These are phyloP conservation scores for Cataglyphis rosenhaueri DNA, from an alignment of 2,888 invertebrate genomes.

Conservation along the genomic window DNA sequence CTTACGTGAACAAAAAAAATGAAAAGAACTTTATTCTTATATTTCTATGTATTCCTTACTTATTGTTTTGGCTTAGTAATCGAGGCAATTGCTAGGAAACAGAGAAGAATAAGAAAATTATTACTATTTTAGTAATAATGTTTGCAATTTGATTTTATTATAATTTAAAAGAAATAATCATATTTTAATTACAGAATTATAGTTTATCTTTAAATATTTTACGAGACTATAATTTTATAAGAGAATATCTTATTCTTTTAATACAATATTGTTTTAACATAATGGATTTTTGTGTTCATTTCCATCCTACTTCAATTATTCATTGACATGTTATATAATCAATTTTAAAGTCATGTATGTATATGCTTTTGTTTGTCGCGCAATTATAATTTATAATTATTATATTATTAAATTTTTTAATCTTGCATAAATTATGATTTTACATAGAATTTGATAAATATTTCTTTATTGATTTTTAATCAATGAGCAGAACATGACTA, in stretches of 20 bases:
- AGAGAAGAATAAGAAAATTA: neutral
- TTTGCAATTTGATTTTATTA: slow-evolving; percentile 5
- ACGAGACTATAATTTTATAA: neutral
- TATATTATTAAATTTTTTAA: neutral
- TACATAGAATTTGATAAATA: neutral
- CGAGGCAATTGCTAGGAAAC: neutral
- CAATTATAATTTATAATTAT: neutral
- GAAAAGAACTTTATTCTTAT: neutral
- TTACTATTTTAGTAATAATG: neutral
- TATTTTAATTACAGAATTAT: neutral
- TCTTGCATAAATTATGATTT: neutral
- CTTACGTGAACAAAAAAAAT: neutral
- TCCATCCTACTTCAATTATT: neutral
- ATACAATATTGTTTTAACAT: neutral
- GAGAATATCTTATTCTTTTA: neutral
- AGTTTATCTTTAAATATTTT: neutral
- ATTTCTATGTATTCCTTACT: neutral
- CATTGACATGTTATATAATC: neutral
- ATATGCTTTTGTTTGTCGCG: neutral
- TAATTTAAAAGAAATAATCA: neutral
- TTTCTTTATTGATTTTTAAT: slow-evolving; percentile 5
- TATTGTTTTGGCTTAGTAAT: neutral
- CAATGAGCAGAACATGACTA: neutral
- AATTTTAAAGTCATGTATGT: slow-evolving; percentile 2
- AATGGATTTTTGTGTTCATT: neutral